These are phyloP conservation scores for Spodoptera litura DNA, from an alignment of 1,140 invertebrate species.

Conservation along the genomic window DNA sequence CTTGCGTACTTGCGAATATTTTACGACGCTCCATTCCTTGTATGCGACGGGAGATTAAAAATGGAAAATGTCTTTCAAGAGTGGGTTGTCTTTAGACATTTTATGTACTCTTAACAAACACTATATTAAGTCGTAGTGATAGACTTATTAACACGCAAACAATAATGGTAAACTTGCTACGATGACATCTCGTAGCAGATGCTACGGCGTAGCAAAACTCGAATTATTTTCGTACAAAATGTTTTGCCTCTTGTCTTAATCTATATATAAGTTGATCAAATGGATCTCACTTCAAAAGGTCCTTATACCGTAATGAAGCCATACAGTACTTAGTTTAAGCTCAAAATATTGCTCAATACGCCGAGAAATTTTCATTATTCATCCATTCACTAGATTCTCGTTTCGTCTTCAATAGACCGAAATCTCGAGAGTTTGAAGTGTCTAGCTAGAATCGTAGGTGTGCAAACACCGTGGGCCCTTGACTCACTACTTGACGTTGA, in stretches of 20 bases:
- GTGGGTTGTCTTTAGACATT: not conserved
- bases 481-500: slow-evolving; percentile 26
- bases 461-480: slow-evolving; percentile 35
- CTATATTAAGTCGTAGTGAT: too few species aligned
- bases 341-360: slow-evolving; percentile 20
- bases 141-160: too few species aligned
- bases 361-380: slow-evolving; percentile 20
- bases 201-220: too few species aligned
- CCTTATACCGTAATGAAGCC: not conserved
- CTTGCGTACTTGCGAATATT: slow-evolving; percentile 13
- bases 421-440: slow-evolving; percentile 24
- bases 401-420: slow-evolving; percentile 23
- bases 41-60: not conserved
- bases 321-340: slow-evolving; percentile 7
- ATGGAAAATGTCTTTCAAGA: not conserved
- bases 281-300: too few species aligned
- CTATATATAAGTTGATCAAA: too few species aligned
- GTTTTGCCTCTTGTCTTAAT: too few species aligned
- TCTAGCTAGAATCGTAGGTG: slow-evolving; percentile 38
- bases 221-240: too few species aligned
- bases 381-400: not conserved
- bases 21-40: slow-evolving; percentile 7
- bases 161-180: not conserved
- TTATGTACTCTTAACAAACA: not conserved
- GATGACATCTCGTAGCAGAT: not conserved